Evolutionary conservation across 2,113 vertebrate genomes (phyloP), one percentile per base, ranked within the genome.

Genomic region (Strix uralensis): DNA sequence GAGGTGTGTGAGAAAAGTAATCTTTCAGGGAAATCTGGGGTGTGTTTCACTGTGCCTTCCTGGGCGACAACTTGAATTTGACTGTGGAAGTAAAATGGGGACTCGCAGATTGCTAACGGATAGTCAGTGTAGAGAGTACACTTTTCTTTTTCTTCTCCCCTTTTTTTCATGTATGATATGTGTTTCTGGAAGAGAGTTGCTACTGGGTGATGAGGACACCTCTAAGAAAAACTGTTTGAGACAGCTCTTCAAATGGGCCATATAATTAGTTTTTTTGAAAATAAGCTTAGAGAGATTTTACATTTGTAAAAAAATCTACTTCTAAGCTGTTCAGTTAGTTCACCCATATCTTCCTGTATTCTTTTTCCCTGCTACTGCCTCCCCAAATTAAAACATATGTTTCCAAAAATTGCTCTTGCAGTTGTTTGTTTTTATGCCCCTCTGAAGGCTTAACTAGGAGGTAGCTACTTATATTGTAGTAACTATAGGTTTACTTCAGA

Each of bases 51-150:
- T 78, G 16, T 25, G 12, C 10, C 2, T 84, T 74, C n/a, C 46
- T 63, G 25, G 38, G 25, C 1, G 21, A 14, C 27, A 70, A 17
- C n/a, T 66, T 5, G 1, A 18, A 36, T 66, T 29, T 70, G n/a
- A 36, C 13, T 3, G 2, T 47, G 38, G 26, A 69, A 74, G 20
- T 62, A 7, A 5, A 11, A 4, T 40, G 2, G 2, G 7, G 10
- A 12, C 6, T n/a, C 1, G 1, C 0, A 1, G 27, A n/a, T 71
- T 74, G 47, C 38, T 63, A 14, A 67, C 55, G 25, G 15, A 10
- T 20, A 61, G 32, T n/a, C 11, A 30, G 16, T 62, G 7, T 52
- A 29, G 4, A 46, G 30, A 63, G 20, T 36, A 46, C 1, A 19
- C 8, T 54, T 69, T 40, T 44, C 13, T 38, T 51, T 67, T 63